Evolutionary conservation across 2,797 vertebrate genomes (phyloP), one percentile per base, ranked within the genome.

Genomic region (Enteromius argenteus): DNA sequence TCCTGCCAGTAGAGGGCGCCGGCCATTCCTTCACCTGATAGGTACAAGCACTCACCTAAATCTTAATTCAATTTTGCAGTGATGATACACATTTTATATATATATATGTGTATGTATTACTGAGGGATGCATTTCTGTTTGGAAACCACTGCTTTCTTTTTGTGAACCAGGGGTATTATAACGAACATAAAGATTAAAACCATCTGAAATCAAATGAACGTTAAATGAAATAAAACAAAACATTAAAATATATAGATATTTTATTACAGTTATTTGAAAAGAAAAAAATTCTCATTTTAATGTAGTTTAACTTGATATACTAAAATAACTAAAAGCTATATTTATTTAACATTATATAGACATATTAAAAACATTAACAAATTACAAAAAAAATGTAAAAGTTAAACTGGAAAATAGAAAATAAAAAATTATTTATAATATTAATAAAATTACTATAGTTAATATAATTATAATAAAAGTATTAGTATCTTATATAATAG

Each of bases 1-100:
- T 96, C 88, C 27, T 46, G 69, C 95, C 95, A 96, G 84, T 91
- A 95, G 85, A 94, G 89, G 84, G 91, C 89, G 3, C 95, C 94
- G 0, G 89, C 90, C 92, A 96, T 94, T 71, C 95, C 95, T 82
- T 96, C 95, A 79, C 94, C 94, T 96, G 53, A 3, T 2, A 64
- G 5, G 27, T 23, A 53, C 39, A 78, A 23, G 2, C 14, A 46
- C n/a, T 84, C 1, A 13, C 53, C 44, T 35, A 68, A 66, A 66
- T 53, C 11, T 23, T n/a, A 15, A 42, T 81, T 39, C 51, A 71
- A 1, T 68, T 23, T 21, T 14, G 3, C 15, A 14, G 69, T 23
- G 35, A 27, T n/a, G 7, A 23, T 4, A 67, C 62, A 51, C n/a
- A 32, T 67, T 67, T 67, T 3, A 39, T 21, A 53, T 14, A 32